phyloP scores from a whole-genome alignment of 2,113 vertebrate genomes.

The Bubo scandiacus region DNA sequence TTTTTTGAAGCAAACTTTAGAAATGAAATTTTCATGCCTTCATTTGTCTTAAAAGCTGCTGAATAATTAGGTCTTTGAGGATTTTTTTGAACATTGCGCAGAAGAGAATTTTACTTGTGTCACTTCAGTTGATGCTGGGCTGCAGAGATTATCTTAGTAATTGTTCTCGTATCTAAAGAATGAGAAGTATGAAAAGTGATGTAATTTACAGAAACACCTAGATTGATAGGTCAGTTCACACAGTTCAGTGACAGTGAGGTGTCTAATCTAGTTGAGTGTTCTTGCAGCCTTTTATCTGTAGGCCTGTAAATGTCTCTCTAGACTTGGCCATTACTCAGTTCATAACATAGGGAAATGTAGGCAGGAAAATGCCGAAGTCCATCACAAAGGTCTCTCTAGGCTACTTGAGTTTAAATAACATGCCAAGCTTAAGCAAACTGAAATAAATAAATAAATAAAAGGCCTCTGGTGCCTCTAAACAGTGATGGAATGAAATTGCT shows the following conservation, averaged over 20 bases:
- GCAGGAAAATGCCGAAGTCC: neutral
- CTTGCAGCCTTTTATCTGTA: neutral
- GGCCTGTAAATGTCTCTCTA: neutral
- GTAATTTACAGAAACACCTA: neutral
- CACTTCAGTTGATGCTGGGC: neutral
- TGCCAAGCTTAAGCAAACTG: neutral
- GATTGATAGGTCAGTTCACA: neutral
- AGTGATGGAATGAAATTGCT: neutral
- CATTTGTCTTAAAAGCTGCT: neutral
- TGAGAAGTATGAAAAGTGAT: neutral
- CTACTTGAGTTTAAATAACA: neutral
- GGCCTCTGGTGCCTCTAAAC: neutral
- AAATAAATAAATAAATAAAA: neutral
- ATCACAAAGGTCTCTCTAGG: neutral
- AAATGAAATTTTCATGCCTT: neutral
- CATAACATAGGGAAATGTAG: fast-evolving
- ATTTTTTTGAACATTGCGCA: neutral
- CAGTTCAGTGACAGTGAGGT: neutral
- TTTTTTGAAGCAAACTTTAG: neutral
- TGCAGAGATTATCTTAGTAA: neutral
- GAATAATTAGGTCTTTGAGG: neutral
- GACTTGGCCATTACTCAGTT: neutral
- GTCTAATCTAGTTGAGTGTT: neutral
- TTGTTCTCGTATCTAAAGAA: neutral
- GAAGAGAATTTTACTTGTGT: neutral